Base-by-base conservation (phyloP, 2,113 vertebrate species). In the Campylomormyrus tamandua region DNA sequence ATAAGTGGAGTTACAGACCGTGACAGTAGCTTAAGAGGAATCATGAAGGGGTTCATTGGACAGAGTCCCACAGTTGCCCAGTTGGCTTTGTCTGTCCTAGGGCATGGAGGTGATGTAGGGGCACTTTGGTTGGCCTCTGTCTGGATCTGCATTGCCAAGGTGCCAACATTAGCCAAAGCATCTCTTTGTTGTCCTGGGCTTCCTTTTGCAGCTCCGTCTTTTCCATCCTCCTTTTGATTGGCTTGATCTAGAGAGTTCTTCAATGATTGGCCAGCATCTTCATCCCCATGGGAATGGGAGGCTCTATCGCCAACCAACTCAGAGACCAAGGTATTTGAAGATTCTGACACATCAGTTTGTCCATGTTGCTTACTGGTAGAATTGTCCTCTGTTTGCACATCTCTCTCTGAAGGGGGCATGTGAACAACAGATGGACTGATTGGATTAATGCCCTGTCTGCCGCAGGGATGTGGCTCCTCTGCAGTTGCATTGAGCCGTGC, bases 11-110 rank as follows among this genome's bases (percentile, higher is more conserved):
- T 0, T 70, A 27, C 87, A 89, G 87, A 89, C 89, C 90, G 91
- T 84, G 8, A 87, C 66, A 96, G 58, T 24, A 96, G 92, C 4
- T 91, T 90, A 89, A 95, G 17, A 0, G 96, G 96, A 17, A 96
- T 90, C 92, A 93, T 90, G 80, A 96, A 96, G 24, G 95, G 95
- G 91, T 96, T 96, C 2, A 96, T 94, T 0, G 94, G 93, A 50
- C 80, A 93, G 6, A 77, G 48, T 17, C 87, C 91, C 5, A 21
- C 83, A 66, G 8, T 15, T 0, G 90, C 42, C 83, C 87, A 85
- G 27, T 52, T 87, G 15, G 56, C 21, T 31, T 83, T 53, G 1
- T 83, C 89, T 50, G 88, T 52, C 2, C 4, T 31, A 17, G 39
- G 3, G 46, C 10, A 50, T 19, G 31, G 53, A 6, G 89, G 77